Conservation (phyloP, 2,888 invertebrate genomes). For the Heliconius erato region DNA sequence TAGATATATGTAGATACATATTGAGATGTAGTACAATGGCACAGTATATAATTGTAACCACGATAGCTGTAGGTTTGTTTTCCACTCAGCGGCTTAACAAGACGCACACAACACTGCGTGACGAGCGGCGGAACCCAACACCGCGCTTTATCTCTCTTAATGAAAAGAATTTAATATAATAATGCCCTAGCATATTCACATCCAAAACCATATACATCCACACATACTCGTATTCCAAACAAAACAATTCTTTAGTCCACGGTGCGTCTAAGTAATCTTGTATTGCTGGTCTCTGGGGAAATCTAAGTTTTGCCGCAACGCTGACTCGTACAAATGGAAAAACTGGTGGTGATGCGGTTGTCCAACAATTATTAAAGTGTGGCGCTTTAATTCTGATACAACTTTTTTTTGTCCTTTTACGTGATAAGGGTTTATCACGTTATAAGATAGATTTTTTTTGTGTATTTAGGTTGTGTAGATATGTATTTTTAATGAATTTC, state of each 20-base stretch:
- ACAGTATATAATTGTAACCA: too few relatives aligned
- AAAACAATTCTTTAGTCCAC: conserved; percentile 34
- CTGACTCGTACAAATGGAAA: conserved; percentile 41
- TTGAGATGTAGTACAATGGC: too few relatives aligned
- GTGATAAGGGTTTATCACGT: not conserved
- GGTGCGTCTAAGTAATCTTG: conserved; percentile 47
- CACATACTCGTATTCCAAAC: conserved; percentile 10
- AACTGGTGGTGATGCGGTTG: conserved; percentile 37
- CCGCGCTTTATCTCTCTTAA: not conserved
- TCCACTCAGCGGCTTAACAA: too few relatives aligned
- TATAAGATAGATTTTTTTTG: not conserved
- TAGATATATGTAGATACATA: too few relatives aligned
- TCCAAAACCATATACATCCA: not conserved
- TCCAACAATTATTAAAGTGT: conserved; percentile 38
- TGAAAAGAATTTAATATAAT: too few relatives aligned
- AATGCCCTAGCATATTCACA: not conserved
- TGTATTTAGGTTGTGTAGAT: too few relatives aligned
- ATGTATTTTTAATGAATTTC: not conserved
- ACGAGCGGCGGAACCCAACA: not conserved
- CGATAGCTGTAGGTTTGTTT: too few relatives aligned
- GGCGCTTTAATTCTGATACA: conserved; percentile 11
- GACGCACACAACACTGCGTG: too few relatives aligned
- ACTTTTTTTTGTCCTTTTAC: not conserved
- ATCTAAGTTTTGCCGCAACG: conserved; percentile 44
- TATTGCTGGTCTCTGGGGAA: conserved; percentile 46